Conservation (phyloP, 2,888 invertebrate genomes). For the Choristoneura rosaceana region DNA sequence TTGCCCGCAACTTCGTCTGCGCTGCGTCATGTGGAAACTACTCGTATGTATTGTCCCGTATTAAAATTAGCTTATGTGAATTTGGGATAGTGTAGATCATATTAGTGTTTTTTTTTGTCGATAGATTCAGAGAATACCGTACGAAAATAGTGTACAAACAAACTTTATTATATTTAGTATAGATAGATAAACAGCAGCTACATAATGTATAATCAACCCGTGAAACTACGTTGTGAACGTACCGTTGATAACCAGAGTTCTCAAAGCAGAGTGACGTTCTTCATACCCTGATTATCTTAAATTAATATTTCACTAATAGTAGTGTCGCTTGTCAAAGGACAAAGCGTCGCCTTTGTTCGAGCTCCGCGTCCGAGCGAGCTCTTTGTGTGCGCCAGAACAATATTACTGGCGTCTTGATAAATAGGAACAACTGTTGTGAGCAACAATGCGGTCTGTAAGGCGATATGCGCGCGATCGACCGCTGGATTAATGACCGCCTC, state of each 20-base stretch:
- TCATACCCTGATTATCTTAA: constrained; percentile 58
- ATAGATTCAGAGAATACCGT: too few species aligned
- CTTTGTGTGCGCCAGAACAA: constrained; percentile 76
- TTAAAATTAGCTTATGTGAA: too few species aligned
- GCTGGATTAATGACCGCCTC: constrained; percentile 83
- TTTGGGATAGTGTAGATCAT: too few species aligned
- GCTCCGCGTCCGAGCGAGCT: constrained; percentile 58
- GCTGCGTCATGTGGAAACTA: too few species aligned
- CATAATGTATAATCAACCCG: neutral
- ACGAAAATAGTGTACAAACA: too few species aligned
- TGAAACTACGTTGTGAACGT: neutral
- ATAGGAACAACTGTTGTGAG: constrained; percentile 79
- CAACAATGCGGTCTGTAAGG: constrained; percentile 82
- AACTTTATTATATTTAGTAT: too few species aligned
- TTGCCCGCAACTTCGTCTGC: too few species aligned
- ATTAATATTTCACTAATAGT: constrained; percentile 74
- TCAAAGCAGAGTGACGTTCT: constrained; percentile 45
- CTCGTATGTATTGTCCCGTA: too few species aligned
- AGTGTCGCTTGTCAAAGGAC: constrained; percentile 74
- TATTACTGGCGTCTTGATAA: constrained; percentile 83
- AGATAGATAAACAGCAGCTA: neutral
- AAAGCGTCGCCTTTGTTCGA: constrained; percentile 68
- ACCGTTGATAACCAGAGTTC: constrained; percentile 10
- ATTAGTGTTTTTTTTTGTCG: too few species aligned
- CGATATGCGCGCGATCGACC: constrained; percentile 82